These are phyloP conservation scores for Nemoura dubitans DNA, from an alignment of 2,888 invertebrate species.

Conservation along the genomic window DNA sequence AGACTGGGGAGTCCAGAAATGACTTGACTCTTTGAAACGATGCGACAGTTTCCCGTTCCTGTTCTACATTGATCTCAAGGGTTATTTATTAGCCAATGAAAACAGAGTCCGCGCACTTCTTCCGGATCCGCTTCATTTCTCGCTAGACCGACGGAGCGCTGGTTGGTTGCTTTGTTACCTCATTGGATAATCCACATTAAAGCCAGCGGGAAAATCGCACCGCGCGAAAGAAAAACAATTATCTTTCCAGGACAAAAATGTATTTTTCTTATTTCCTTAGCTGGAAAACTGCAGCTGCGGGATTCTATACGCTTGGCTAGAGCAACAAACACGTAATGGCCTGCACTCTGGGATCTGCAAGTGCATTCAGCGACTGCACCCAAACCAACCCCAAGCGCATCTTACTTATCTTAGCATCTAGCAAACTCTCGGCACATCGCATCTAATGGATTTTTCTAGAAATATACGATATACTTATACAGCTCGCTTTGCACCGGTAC, in stretches of 20 bases:
- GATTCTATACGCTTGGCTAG: background rate
- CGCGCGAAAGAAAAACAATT: background rate
- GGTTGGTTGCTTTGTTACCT: background rate
- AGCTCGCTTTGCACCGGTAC: background rate
- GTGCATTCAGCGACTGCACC: no score
- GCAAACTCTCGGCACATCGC: background rate
- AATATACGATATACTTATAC: background rate
- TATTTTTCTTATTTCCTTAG: constrained; percentile 27
- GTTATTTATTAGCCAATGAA: constrained; percentile 12
- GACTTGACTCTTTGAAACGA: background rate
- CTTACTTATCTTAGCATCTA: background rate
- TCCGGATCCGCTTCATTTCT: background rate
- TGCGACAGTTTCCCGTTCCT: background rate
- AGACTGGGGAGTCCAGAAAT: background rate
- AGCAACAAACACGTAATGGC: constrained; percentile 7
- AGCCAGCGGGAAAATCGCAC: background rate
- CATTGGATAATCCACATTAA: background rate
- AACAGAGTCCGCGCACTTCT: background rate
- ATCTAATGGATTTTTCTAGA: background rate
- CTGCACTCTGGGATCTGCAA: background rate
- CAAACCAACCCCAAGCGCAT: background rate
- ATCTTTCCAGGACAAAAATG: background rate
- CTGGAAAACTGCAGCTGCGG: constrained; percentile 16
- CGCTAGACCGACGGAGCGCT: background rate
- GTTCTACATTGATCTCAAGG: background rate